Conservation (phyloP, 1,140 invertebrate genomes). For the Ceratosolen fusciceps region DNA sequence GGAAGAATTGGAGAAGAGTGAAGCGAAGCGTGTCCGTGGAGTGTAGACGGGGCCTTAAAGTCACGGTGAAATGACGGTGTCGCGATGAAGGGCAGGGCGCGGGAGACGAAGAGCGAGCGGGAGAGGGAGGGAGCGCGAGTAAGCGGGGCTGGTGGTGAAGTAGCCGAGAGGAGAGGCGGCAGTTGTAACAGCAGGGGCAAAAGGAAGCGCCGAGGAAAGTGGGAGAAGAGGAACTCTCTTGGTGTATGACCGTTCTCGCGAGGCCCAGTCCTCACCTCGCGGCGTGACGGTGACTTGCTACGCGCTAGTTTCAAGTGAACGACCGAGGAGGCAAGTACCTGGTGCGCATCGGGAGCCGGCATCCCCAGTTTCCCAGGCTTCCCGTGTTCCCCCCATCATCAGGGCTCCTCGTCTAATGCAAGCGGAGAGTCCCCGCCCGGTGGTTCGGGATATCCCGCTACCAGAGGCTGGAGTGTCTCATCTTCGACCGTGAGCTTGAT, state of each 20-base stretch:
- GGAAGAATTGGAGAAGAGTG: not conserved
- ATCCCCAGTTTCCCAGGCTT: not conserved
- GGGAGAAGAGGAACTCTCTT: slow-evolving; percentile 50
- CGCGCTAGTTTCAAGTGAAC: slow-evolving; percentile 41
- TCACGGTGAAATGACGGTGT: not conserved
- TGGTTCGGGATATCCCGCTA: not conserved
- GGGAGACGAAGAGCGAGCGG: slow-evolving; percentile 41
- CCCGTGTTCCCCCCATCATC: not conserved
- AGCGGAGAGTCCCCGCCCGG: not conserved
- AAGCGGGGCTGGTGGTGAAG: slow-evolving; percentile 38
- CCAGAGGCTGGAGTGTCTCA: not conserved
- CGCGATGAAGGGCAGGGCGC: slow-evolving; percentile 32
- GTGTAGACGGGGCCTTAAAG: slow-evolving; percentile 27
- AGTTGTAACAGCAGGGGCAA: slow-evolving; percentile 18
- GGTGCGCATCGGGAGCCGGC: not conserved
- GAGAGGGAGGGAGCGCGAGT: not conserved
- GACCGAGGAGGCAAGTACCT: slow-evolving; percentile 27
- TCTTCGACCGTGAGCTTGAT: not conserved
- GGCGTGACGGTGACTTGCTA: not conserved
- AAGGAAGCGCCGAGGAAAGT: slow-evolving; percentile 48
- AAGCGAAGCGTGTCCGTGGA: slow-evolving; percentile 1
- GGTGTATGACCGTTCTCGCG: slow-evolving; percentile 26
- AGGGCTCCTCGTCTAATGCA: not conserved
- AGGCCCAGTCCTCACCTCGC: slow-evolving; percentile 32
- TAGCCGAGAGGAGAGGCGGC: no score